Evolutionary conservation across 2,797 vertebrate species (phyloP), one percentile per base, ranked within the genome.

Genomic region (Uromys caudimaculatus): DNA sequence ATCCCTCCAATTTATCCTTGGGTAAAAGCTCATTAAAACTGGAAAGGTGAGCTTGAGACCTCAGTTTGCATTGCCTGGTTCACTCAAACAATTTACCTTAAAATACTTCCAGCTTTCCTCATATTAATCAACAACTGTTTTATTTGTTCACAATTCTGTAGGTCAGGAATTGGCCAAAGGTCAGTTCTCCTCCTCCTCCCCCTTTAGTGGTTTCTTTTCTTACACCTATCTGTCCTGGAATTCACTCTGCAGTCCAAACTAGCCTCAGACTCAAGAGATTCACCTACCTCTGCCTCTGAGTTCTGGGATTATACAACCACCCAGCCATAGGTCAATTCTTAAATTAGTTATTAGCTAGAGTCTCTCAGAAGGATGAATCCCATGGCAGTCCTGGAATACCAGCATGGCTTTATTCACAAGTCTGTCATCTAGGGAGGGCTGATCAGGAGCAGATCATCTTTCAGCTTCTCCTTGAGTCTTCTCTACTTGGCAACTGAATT

Each of bases 71-170:
- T 73, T 95, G 24, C 8, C 56, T 89, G 67, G 19, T 90, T 91
- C 29, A 69, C 23, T 62, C 41, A 88, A 92, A 71, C 69, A 92
- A n/a, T 79, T 27, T 81, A 38, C 50, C 16, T 44, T 87, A 35
- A 13, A 67, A 56, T 23, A 73, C 82, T 95, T 95, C n/a, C 0
- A 89, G 58, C 41, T 95, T 96, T 94, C 94, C 24, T 83, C 89
- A 64, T 19, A 19, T 95, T 97, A 73, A 50, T 93, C 79, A 95
- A 44, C 5, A 77, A 9, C 38, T 24, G 14, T 91, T 88, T 95
- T 91, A 79, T 89, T 92, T 91, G 52, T 95, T 85, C 64, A 82
- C n/a, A 87, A 52, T 89, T 89, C n/a, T 89, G 3, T 85, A 88
- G 17, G 27, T 90, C n/a, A 75, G 52, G 41, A 89, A 85, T 82